phyloP scores from a whole-genome alignment of 2,113 vertebrate genomes.

The Pterocles gutturalis region DNA sequence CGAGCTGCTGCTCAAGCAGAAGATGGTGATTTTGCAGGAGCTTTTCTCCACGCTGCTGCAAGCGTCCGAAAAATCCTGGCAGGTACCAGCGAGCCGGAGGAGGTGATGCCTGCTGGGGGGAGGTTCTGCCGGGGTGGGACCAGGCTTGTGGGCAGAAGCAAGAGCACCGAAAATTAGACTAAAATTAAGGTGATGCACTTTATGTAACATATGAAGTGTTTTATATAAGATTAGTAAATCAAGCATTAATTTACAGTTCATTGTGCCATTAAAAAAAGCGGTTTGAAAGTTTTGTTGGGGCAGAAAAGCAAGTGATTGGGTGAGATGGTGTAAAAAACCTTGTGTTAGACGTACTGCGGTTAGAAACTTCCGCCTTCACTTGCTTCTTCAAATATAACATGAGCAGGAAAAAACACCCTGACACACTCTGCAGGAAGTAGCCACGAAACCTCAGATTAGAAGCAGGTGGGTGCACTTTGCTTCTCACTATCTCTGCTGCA shows the following conservation, averaged over 20 bases:
- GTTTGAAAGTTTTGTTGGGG: neutral
- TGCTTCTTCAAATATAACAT: neutral
- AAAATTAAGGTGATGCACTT: neutral
- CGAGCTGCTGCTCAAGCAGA: constrained; percentile 81
- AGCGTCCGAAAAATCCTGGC: constrained; percentile 81
- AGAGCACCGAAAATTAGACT: neutral
- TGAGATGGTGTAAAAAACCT: neutral
- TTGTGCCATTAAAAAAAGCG: neutral
- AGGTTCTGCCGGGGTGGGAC: fast-evolving
- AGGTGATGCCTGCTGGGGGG: neutral
- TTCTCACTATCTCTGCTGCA: neutral
- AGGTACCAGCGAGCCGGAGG: constrained; percentile 63
- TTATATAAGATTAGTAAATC: neutral
- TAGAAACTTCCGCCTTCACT: constrained; percentile 27
- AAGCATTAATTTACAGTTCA: neutral
- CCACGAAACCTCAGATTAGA: constrained; percentile 33
- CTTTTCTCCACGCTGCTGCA: constrained; percentile 74
- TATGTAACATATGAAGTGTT: fast-evolving
- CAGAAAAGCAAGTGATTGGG: neutral
- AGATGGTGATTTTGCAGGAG: constrained; percentile 81
- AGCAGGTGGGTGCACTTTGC: constrained; percentile 68
- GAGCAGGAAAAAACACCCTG: constrained; percentile 42
- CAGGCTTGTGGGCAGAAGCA: neutral
- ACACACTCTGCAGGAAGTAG: constrained; percentile 21
- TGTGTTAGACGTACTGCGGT: neutral